Percentiles rank a stretch among this genome's conserved stretches.
Conservation (phyloP, 2,888 invertebrate genomes). For the Luperina nickerlii region DNA sequence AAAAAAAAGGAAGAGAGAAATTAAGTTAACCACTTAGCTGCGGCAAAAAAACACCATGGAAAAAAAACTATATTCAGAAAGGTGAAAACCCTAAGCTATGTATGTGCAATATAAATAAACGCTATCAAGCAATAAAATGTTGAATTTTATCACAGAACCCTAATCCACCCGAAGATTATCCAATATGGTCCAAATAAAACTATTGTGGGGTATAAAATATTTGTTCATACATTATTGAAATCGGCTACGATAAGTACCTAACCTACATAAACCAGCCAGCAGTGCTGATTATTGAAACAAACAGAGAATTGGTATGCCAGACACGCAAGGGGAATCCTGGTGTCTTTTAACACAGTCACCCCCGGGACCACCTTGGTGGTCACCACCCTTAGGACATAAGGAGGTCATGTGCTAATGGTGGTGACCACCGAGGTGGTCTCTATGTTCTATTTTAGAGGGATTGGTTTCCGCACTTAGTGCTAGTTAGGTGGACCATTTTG, state of each 20-base stretch:
- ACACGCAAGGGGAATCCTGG: not conserved
- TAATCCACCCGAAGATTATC: constrained; percentile 63
- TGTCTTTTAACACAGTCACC: not conserved
- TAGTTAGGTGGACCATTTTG: not conserved
- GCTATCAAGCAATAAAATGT: constrained; percentile 67
- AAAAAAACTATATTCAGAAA: not conserved
- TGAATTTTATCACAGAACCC: constrained; percentile 51
- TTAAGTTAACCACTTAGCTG: no score
- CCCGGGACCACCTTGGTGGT: not conserved
- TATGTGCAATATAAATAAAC: constrained; percentile 63
- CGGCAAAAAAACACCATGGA: no score
- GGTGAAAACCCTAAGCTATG: constrained; percentile 58
- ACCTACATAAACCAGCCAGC: not conserved
- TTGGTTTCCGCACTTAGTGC: no score
- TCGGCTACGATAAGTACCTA: not conserved
- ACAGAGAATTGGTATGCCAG: not conserved
- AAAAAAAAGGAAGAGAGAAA: no score
- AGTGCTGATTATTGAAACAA: not conserved
- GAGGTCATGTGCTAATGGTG: not conserved
- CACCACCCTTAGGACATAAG: no score
- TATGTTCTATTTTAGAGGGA: not conserved
- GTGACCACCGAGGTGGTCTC: not conserved
- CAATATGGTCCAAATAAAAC: constrained; percentile 53
- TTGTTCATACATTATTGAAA: not conserved
- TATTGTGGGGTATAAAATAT: constrained; percentile 20